Conservation (phyloP, 1,140 invertebrate species). For the Eciton burchellii region DNA sequence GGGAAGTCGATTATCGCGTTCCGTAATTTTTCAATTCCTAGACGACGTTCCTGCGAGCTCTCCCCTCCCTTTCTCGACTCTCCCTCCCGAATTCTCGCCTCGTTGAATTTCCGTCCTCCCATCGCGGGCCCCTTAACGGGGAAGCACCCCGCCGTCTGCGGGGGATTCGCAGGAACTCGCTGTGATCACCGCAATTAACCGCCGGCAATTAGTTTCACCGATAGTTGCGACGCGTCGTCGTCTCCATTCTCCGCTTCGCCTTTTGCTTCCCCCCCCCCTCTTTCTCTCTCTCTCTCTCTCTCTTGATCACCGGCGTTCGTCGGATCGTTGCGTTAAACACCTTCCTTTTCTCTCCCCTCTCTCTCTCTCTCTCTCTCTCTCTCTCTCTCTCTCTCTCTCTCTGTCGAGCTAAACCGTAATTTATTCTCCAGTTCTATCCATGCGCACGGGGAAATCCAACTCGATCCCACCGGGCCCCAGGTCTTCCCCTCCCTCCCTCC, state of each 20-base stretch:
- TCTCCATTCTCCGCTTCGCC: not conserved
- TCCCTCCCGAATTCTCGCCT: not conserved
- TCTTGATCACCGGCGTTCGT: not conserved
- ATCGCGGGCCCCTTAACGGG: too few relatives aligned
- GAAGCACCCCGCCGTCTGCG: too few relatives aligned
- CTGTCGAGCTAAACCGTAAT: too few relatives aligned
- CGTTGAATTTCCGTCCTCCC: too few relatives aligned
- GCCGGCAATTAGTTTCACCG: conserved; percentile 12
- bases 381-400: not conserved
- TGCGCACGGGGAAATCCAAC: not conserved
- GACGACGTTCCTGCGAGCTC: too few relatives aligned
- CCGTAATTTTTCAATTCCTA: too few relatives aligned
- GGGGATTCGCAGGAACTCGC: conserved; percentile 36
- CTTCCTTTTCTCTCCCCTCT: not conserved
- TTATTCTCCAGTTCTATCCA: too few relatives aligned
- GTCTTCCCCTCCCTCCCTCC: not conserved
- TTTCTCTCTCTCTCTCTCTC: not conserved
- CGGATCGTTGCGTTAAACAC: conserved; percentile 2
- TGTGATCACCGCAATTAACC: conserved; percentile 46
- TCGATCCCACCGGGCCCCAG: conserved; percentile 20
- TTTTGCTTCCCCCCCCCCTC: not conserved
- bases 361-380: conserved; percentile 3
- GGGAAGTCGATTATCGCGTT: too few relatives aligned
- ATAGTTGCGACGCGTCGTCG: conserved; percentile 30
- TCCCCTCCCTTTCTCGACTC: not conserved